phyloP scores from a whole-genome alignment of 2,797 vertebrate genomes.

The Sandelia bainsii region DNA sequence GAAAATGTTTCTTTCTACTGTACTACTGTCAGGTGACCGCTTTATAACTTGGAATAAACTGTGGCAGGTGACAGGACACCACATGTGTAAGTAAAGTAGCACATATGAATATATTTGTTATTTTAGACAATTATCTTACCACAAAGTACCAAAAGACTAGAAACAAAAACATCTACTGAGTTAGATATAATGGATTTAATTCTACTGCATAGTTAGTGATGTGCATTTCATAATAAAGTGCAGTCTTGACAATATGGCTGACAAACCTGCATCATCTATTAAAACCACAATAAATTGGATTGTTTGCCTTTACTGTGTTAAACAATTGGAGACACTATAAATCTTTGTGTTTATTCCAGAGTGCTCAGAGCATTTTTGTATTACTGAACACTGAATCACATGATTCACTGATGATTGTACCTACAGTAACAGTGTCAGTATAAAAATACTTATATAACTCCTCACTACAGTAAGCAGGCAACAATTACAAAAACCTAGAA shows the following conservation, averaged over 20 bases:
- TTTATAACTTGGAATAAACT: too few relatives aligned
- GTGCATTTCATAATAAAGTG: neutral
- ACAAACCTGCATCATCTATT: neutral
- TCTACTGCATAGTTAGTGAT: neutral
- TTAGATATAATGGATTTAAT: neutral
- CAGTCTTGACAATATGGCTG: neutral
- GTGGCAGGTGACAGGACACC: neutral
- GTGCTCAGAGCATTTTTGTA: neutral
- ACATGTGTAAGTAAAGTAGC: neutral
- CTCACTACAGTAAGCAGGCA: conserved; percentile 25
- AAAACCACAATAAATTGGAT: neutral
- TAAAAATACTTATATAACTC: neutral
- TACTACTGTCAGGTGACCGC: too few relatives aligned
- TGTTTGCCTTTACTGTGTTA: neutral
- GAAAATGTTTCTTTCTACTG: too few relatives aligned
- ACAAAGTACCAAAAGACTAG: too few relatives aligned
- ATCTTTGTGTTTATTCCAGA: neutral
- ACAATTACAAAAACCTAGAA: conserved; percentile 14
- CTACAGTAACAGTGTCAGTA: neutral
- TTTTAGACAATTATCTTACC: neutral
- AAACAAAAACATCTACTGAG: neutral
- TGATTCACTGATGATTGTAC: neutral
- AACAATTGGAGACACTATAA: neutral
- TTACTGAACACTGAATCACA: neutral
- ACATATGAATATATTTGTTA: neutral